Percentiles rank a stretch among this genome's conserved stretches.
These are phyloP conservation scores for Phengaris arion DNA, from an alignment of 2,888 invertebrate genomes.

Conservation along the genomic window DNA sequence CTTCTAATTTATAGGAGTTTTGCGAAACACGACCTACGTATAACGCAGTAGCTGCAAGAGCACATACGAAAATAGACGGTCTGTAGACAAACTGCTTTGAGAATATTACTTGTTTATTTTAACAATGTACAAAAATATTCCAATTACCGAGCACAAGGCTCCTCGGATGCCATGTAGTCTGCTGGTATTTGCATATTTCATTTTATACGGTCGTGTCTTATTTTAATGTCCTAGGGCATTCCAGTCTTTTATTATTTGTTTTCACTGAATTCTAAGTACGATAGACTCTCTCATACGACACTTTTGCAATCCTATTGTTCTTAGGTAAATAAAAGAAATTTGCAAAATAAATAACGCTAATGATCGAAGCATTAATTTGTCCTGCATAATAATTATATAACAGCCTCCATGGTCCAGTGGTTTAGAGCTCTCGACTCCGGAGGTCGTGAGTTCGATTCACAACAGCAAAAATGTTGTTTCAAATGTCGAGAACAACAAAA, in stretches of 20 bases:
- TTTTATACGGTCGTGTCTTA: constrained; percentile 21
- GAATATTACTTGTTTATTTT: constrained; percentile 16
- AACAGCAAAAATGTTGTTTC: too few species aligned
- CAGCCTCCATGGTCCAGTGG: too few species aligned
- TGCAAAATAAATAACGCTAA: too few species aligned
- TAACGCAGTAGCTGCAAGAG: neutral
- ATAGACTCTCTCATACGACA: neutral
- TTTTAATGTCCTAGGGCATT: constrained; percentile 17
- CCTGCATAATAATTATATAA: too few species aligned
- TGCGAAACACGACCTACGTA: neutral
- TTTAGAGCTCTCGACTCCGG: too few species aligned
- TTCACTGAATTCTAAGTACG: neutral
- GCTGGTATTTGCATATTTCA: constrained; percentile 1
- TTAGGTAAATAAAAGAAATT: too few species aligned
- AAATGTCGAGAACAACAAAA: too few species aligned
- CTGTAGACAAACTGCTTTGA: neutral
- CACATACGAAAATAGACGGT: neutral
- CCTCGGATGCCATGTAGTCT: neutral
- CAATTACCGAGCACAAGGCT: constrained; percentile 20
- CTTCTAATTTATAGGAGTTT: neutral
- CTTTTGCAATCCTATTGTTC: neutral
- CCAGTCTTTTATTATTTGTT: neutral
- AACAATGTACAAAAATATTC: constrained; percentile 18
- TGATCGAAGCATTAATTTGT: too few species aligned
- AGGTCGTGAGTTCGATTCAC: too few species aligned